These are phyloP conservation scores for Hydroisotoma schaefferi DNA, from an alignment of 2,888 invertebrate species.

Conservation along the genomic window DNA sequence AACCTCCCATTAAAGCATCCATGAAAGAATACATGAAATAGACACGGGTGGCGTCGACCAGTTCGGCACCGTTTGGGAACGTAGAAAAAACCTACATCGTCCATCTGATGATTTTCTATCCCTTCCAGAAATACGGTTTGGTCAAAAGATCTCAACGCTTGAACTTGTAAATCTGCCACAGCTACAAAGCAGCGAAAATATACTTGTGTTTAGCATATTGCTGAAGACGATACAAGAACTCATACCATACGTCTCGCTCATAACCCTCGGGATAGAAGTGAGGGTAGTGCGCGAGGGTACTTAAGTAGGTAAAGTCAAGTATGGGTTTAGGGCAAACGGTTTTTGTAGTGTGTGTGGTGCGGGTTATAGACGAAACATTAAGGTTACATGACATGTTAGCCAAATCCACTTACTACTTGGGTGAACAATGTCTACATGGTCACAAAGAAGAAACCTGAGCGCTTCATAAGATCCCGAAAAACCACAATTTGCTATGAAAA, in stretches of 20 bases:
- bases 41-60: slow-evolving; percentile 12
- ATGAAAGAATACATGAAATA: slow-evolving; percentile 32
- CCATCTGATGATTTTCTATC: slow-evolving; percentile 17
- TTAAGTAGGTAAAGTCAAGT: no score
- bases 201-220: no score
- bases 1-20: slow-evolving; percentile 26
- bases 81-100: slow-evolving; percentile 22
- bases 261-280: no score
- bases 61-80: slow-evolving; percentile 14
- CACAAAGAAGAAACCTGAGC: slow-evolving; percentile 13
- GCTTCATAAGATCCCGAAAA: slow-evolving; percentile 25
- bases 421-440: background rate
- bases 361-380: no score
- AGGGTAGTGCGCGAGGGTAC: no score
- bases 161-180: no score
- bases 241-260: no score
- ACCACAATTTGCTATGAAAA: slow-evolving; percentile 23
- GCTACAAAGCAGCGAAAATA: no score
- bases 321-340: no score
- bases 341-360: no score
- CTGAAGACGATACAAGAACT: no score
- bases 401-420: slow-evolving; percentile 5
- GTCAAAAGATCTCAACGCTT: slow-evolving; percentile 12
- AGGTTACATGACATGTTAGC: no score
- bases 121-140: slow-evolving; percentile 14